phyloP scores from a whole-genome alignment of 2,888 invertebrate species.

The Lycia hirtaria region DNA sequence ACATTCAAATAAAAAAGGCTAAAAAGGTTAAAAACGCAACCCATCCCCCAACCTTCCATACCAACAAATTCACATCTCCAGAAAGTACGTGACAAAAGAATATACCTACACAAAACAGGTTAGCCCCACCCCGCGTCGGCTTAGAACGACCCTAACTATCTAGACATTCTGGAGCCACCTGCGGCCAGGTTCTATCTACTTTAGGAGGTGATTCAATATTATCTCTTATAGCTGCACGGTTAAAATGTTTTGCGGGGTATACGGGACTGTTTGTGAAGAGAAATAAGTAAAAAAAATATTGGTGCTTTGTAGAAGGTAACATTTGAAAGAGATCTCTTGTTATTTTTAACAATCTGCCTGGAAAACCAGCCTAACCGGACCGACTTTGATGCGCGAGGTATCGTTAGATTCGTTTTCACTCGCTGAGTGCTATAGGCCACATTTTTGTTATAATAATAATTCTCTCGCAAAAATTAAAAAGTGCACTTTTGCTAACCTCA shows the following conservation, averaged over 20 bases:
- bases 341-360: too few species aligned
- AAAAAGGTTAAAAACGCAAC: too few species aligned
- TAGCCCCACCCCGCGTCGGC: conserved; percentile 4
- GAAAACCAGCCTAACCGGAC: too few species aligned
- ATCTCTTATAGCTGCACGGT: conserved; percentile 1
- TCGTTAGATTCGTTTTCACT: too few species aligned
- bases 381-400: too few species aligned
- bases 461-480: too few species aligned
- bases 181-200: conserved; percentile 8
- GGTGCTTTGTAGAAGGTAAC: not conserved
- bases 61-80: not conserved
- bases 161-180: conserved; percentile 10
- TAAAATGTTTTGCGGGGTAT: not conserved
- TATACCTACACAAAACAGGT: not conserved
- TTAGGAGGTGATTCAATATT: conserved; percentile 20
- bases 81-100: not conserved
- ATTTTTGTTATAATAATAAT: too few species aligned
- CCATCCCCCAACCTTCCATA: not conserved
- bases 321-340: too few species aligned
- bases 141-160: conserved; percentile 6
- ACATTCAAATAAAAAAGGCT: too few species aligned
- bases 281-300: not conserved
- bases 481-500: too few species aligned
- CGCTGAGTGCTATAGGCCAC: too few species aligned
- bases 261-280: not conserved